A percentile compares a stretch with the other conserved stretches of the same genome.
These are phyloP conservation scores for Rhinoraja longicauda DNA, from an alignment of 2,797 vertebrate species.

Conservation along the genomic window DNA sequence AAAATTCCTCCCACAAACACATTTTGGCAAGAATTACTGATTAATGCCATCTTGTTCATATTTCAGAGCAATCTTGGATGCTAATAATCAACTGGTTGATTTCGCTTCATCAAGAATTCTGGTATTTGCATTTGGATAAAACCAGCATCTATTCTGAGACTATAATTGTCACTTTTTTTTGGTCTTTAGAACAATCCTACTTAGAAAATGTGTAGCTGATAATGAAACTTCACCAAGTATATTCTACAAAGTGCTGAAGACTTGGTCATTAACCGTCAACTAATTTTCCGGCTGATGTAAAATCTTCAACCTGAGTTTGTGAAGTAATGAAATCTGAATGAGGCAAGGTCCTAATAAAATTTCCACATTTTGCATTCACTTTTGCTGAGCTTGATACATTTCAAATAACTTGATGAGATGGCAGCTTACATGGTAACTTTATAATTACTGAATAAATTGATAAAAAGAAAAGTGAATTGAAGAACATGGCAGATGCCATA, in stretches of 20 bases:
- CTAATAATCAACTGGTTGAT: too few species aligned
- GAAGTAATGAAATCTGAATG: conserved; percentile 17
- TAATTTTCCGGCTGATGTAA: background rate
- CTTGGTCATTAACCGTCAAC: background rate
- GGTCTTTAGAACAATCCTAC: too few species aligned
- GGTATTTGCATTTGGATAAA: background rate
- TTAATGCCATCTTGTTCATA: background rate
- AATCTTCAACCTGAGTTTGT: background rate
- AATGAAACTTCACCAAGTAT: background rate
- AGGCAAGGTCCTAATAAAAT: background rate
- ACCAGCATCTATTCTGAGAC: too few species aligned
- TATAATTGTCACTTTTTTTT: too few species aligned
- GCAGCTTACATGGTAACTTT: background rate
- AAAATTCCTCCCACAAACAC: background rate
- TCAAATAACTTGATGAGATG: background rate
- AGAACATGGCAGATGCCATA: background rate
- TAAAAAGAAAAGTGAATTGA: background rate
- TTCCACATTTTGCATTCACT: background rate
- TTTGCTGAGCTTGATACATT: conserved; percentile 18
- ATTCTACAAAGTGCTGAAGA: background rate
- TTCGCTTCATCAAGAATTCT: background rate
- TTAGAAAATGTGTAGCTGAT: background rate
- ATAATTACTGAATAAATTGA: background rate
- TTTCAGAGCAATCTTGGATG: background rate
- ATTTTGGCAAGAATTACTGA: background rate